Conservation (phyloP, 2,888 invertebrate genomes). For the Automeris io region DNA sequence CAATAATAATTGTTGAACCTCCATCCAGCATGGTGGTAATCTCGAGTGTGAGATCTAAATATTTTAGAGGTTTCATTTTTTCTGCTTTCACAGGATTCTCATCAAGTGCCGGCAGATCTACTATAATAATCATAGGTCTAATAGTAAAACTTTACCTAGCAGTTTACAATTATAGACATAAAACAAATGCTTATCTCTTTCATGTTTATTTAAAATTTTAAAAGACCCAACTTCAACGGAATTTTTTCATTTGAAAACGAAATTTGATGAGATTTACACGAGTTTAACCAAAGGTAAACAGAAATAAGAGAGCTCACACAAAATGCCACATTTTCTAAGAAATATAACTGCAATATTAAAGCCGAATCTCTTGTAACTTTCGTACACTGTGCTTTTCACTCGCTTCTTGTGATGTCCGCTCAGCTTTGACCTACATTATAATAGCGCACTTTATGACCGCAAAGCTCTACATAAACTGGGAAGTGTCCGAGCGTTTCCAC, state of each 20-base stretch:
- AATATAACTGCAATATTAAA: constrained; percentile 45
- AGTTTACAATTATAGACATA: too few relatives aligned
- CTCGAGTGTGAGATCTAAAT: too few relatives aligned
- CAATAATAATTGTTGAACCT: too few relatives aligned
- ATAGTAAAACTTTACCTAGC: too few relatives aligned
- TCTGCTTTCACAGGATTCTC: too few relatives aligned
- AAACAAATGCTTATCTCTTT: too few relatives aligned
- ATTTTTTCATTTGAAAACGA: background rate
- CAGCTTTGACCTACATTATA: constrained; percentile 13
- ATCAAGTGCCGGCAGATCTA: too few relatives aligned
- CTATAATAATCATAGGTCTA: too few relatives aligned
- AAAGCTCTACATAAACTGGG: constrained; percentile 18
- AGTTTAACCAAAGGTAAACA: background rate
- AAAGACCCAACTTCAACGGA: too few relatives aligned
- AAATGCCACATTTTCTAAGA: constrained; percentile 40
- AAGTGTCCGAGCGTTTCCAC: constrained; percentile 16
- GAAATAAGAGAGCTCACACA: constrained; percentile 28
- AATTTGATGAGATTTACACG: constrained; percentile 23
- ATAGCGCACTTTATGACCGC: background rate
- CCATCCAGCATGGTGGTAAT: too few relatives aligned
- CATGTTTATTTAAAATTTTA: too few relatives aligned
- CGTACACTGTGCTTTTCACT: constrained; percentile 15
- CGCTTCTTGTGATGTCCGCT: constrained; percentile 10
- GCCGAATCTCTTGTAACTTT: constrained; percentile 10
- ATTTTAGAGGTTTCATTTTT: too few relatives aligned